A percentile compares a stretch with the other conserved stretches of the same genome.
phyloP scores from a whole-genome alignment of 2,888 invertebrate species.

The Nymphalis polychloros region DNA sequence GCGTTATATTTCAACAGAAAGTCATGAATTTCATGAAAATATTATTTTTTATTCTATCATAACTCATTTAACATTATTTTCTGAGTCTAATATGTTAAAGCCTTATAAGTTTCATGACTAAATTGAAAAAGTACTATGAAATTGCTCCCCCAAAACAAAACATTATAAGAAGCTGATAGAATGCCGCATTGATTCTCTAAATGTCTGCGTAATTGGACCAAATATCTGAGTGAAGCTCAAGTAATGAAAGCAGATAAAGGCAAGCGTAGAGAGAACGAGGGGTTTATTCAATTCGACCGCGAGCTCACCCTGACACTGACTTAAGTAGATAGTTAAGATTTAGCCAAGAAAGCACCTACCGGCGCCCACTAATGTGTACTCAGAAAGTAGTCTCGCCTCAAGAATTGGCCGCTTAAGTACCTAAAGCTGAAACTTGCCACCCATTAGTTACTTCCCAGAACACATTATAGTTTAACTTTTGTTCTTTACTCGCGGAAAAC shows the following conservation, averaged over 20 bases:
- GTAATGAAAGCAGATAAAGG: constrained; percentile 76
- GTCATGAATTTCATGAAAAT: too few relatives aligned
- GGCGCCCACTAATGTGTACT: constrained; percentile 74
- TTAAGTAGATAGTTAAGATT: constrained; percentile 78
- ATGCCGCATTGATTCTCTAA: constrained; percentile 72
- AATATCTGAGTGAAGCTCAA: constrained; percentile 73
- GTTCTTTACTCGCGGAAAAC: constrained; percentile 59
- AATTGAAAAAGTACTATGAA: constrained; percentile 23
- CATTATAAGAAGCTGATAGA: constrained; percentile 68
- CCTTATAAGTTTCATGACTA: constrained; percentile 42
- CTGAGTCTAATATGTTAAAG: constrained; percentile 19
- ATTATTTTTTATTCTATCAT: background rate
- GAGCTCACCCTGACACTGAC: constrained; percentile 68
- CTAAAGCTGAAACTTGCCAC: constrained; percentile 70
- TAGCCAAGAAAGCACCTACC: constrained; percentile 65
- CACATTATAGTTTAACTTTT: constrained; percentile 76
- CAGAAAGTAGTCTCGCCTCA: constrained; percentile 73
- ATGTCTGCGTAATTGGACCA: constrained; percentile 75
- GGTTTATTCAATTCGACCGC: constrained; percentile 71
- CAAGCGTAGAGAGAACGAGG: constrained; percentile 57
- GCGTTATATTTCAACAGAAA: too few relatives aligned
- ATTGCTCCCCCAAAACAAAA: constrained; percentile 24
- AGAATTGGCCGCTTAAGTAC: constrained; percentile 76
- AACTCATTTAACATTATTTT: constrained; percentile 11
- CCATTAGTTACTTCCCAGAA: constrained; percentile 76